Conservation (phyloP, 2,888 invertebrate genomes). For the Hypena proboscidalis region DNA sequence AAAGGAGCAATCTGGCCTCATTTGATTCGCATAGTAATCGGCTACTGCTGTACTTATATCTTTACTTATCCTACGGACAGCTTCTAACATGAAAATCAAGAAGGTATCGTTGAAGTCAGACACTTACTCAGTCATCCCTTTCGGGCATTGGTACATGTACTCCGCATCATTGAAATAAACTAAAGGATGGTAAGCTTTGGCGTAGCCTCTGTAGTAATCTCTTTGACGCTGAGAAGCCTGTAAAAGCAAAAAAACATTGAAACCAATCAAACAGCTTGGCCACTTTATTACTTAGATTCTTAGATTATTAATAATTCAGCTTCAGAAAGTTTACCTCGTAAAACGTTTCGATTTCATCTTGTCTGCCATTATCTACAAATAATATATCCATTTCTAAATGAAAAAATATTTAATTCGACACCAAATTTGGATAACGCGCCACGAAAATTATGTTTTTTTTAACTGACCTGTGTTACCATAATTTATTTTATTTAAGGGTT, state of each 20-base stretch:
- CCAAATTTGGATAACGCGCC: constrained; percentile 21
- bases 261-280: too few species aligned
- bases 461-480: too few species aligned
- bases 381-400: constrained; percentile 56
- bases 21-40: too few species aligned
- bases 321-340: constrained; percentile 62
- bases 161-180: constrained; percentile 81
- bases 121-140: constrained; percentile 82
- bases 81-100: too few species aligned
- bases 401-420: too few species aligned
- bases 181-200: constrained; percentile 84
- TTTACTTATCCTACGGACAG: too few species aligned
- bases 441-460: too few species aligned
- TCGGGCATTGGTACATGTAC: constrained; percentile 83
- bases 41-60: too few species aligned
- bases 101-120: too few species aligned
- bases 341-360: constrained; percentile 76
- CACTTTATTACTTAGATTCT: too few species aligned
- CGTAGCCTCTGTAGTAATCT: constrained; percentile 86
- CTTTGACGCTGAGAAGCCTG: constrained; percentile 86
- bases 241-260: constrained; percentile 17
- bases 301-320: too few species aligned
- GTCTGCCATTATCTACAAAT: constrained; percentile 70
- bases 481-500: background rate
- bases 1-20: too few species aligned